Evolutionary conservation across 1,140 invertebrate genomes (phyloP).

Genomic region (Drosophila novamexicana): DNA sequence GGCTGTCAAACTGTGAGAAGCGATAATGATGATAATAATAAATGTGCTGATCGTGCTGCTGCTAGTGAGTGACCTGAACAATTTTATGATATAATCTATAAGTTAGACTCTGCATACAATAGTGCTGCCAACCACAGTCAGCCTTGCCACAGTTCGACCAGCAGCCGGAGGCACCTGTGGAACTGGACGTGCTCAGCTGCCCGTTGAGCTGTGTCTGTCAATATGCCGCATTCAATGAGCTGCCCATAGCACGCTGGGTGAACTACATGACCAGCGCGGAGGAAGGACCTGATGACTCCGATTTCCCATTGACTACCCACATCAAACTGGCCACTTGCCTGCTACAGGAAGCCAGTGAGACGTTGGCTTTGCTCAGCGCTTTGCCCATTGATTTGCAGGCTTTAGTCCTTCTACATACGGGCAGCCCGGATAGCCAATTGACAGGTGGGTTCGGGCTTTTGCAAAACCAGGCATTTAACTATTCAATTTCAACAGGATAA

Average conservation of each 20-base stretch:
- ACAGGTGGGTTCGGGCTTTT: constrained; percentile 40
- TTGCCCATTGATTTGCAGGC: constrained; percentile 87
- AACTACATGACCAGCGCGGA: constrained; percentile 65
- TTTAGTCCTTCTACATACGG: constrained; percentile 85
- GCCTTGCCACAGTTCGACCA: constrained; percentile 26
- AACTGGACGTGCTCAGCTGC: constrained; percentile 71
- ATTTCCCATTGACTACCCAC: constrained; percentile 73
- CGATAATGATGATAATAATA: constrained; percentile 19
- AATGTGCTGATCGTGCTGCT: constrained; percentile 24
- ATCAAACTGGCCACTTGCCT: constrained; percentile 87
- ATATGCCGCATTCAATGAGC: constrained; percentile 84
- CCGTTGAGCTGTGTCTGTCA: constrained; percentile 85
- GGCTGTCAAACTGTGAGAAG: constrained; percentile 15
- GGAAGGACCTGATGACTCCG: constrained; percentile 41
- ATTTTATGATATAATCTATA: background rate
- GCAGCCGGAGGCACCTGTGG: constrained; percentile 18
- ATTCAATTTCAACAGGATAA: background rate
- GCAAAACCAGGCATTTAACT: background rate
- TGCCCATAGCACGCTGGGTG: constrained; percentile 85
- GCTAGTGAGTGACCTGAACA: constrained; percentile 25
- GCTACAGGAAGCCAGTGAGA: constrained; percentile 85
- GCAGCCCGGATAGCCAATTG: constrained; percentile 79
- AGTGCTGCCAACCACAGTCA: constrained; percentile 3
- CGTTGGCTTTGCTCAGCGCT: constrained; percentile 84
- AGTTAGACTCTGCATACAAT: background rate